phyloP scores from a whole-genome alignment of 2,113 vertebrate species.

The Cebidichthys violaceus region DNA sequence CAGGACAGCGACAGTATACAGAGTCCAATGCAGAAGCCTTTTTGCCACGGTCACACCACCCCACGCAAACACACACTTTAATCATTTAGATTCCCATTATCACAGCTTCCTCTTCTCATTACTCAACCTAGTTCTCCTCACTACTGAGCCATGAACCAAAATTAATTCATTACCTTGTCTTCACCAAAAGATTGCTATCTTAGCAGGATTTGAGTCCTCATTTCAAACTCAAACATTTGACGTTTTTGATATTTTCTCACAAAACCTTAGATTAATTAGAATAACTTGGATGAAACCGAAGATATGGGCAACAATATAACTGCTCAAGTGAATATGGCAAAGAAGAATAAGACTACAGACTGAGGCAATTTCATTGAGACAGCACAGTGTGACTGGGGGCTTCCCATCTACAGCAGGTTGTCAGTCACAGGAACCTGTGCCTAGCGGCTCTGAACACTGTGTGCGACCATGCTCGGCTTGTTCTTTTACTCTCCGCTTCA shows the following conservation, averaged over 20 bases:
- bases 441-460: constrained; percentile 62
- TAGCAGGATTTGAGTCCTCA: constrained; percentile 59
- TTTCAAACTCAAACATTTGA: constrained; percentile 67
- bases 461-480: constrained; percentile 58
- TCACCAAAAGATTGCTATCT: constrained; percentile 69
- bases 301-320: constrained; percentile 25
- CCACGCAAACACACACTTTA: constrained; percentile 65
- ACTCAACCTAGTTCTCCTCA: constrained; percentile 69
- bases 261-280: constrained; percentile 59
- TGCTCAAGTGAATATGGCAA: constrained; percentile 42
- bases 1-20: not conserved
- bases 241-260: constrained; percentile 48
- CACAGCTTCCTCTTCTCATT: constrained; percentile 75
- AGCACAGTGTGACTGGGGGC: constrained; percentile 58
- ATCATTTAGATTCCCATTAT: constrained; percentile 80
- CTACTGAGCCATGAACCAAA: constrained; percentile 74
- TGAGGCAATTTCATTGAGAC: constrained; percentile 64
- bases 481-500: constrained; percentile 42
- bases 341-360: constrained; percentile 31
- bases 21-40: not conserved
- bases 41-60: not conserved
- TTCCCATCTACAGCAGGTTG: constrained; percentile 57
- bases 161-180: constrained; percentile 77
- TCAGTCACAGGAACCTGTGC: constrained; percentile 71
- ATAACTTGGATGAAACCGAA: constrained; percentile 40